Conservation (phyloP, 2,113 vertebrate genomes). For the Cacatua alba region DNA sequence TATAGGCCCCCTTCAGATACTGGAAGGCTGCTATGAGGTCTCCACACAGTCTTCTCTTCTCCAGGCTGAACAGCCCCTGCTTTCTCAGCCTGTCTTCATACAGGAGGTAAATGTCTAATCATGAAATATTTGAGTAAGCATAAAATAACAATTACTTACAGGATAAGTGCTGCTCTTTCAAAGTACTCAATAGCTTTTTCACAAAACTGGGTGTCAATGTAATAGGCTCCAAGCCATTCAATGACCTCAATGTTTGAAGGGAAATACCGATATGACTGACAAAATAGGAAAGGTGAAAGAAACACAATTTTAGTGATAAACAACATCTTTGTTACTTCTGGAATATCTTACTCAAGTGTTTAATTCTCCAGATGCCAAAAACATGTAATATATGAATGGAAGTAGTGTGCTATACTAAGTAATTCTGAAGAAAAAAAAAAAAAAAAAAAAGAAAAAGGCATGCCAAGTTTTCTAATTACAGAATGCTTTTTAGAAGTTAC, state of each 20-base stretch:
- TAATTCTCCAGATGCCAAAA: conserved; percentile 62
- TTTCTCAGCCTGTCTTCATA: too few species aligned
- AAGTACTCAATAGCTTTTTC: conserved; percentile 99
- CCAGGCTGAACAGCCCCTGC: too few species aligned
- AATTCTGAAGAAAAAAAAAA: background rate
- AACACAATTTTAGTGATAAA: conserved; percentile 59
- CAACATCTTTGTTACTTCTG: conserved; percentile 39
- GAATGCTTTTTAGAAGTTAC: conserved; percentile 54
- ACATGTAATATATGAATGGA: conserved; percentile 53
- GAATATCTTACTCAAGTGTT: conserved; percentile 56
- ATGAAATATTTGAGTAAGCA: conserved; percentile 15
- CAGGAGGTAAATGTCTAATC: background rate
- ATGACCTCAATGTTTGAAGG: conserved; percentile 96
- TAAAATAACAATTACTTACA: conserved; percentile 83
- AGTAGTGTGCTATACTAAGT: conserved; percentile 35
- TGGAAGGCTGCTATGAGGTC: too few species aligned
- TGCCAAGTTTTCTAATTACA: conserved; percentile 51
- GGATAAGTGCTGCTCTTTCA: conserved; percentile 95
- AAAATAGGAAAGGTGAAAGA: conserved; percentile 49
- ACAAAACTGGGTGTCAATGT: conserved; percentile 95
- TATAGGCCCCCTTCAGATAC: too few species aligned
- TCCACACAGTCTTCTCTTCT: too few species aligned
- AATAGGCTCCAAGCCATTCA: conserved; percentile 95
- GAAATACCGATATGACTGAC: conserved; percentile 92
- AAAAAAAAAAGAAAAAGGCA: background rate